Conservation (phyloP, 1,140 invertebrate genomes). For the Cheumatopsyche charites region DNA sequence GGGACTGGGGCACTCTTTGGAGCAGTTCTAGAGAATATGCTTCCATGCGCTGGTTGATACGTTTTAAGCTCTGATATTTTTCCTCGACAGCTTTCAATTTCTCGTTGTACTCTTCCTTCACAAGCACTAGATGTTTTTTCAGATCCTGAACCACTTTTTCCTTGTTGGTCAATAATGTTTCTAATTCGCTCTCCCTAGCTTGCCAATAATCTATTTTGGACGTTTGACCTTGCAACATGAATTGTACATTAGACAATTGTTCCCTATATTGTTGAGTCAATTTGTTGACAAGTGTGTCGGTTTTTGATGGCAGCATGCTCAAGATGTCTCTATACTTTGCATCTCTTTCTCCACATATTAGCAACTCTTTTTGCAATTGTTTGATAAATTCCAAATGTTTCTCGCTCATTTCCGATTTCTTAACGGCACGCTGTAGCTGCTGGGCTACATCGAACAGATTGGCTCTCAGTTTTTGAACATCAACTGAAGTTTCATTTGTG, state of each 20-base stretch:
- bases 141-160: conserved; percentile 59
- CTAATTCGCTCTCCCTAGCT: conserved; percentile 57
- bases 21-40: conserved; percentile 69
- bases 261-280: conserved; percentile 43
- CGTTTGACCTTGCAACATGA: conserved; percentile 56
- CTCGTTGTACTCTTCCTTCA: conserved; percentile 61
- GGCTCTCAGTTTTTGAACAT: conserved; percentile 54
- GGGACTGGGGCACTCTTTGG: conserved; percentile 49
- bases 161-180: conserved; percentile 58
- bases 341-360: conserved; percentile 61
- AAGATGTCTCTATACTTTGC: conserved; percentile 44
- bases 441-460: conserved; percentile 62
- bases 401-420: conserved; percentile 61
- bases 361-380: conserved; percentile 60
- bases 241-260: conserved; percentile 51
- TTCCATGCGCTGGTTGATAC: conserved; percentile 71
- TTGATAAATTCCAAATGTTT: conserved; percentile 61
- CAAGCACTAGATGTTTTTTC: conserved; percentile 58
- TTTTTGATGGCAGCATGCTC: conserved; percentile 46
- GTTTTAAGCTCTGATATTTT: conserved; percentile 73
- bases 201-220: conserved; percentile 56
- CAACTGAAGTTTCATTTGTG: conserved; percentile 54
- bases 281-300: conserved; percentile 37
- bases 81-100: conserved; percentile 69
- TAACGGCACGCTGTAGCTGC: conserved; percentile 61